Evolutionary conservation across 2,888 invertebrate genomes (phyloP).

Genomic region (Caenorhabditis parvicauda): DNA sequence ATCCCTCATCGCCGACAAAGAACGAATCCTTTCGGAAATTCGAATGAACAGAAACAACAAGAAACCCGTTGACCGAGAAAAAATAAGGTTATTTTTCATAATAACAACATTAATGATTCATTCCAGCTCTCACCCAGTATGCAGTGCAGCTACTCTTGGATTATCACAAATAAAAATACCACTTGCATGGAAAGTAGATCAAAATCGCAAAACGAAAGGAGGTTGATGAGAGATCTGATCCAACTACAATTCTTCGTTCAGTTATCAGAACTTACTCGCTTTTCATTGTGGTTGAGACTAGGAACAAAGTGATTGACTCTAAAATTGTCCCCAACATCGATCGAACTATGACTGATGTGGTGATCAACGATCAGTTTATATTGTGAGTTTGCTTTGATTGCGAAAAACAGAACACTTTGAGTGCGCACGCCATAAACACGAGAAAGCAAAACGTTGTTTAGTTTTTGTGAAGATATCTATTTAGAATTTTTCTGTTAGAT

Average conservation of each 20-base stretch:
- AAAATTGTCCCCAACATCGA: slow-evolving; percentile 39
- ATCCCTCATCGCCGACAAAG: too few relatives aligned
- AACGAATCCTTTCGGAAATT: too few relatives aligned
- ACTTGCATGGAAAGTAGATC: slow-evolving; percentile 38
- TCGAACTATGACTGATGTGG: slow-evolving; percentile 41
- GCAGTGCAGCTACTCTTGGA: slow-evolving; percentile 33
- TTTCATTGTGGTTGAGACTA: slow-evolving; percentile 41
- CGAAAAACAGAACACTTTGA: background rate
- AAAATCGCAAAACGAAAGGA: slow-evolving; percentile 9
- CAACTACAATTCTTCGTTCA: slow-evolving; percentile 9
- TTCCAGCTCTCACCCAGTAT: too few relatives aligned
- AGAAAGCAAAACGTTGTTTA: background rate
- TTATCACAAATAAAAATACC: slow-evolving; percentile 43
- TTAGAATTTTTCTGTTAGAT: too few relatives aligned
- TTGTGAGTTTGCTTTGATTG: slow-evolving; percentile 28
- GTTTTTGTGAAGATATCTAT: too few relatives aligned
- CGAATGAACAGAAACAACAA: too few relatives aligned
- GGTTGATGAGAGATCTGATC: background rate
- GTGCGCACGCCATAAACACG: background rate
- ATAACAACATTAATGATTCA: too few relatives aligned
- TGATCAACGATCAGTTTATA: slow-evolving; percentile 36
- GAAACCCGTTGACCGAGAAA: too few relatives aligned
- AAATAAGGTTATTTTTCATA: too few relatives aligned
- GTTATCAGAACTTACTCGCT: slow-evolving; percentile 42
- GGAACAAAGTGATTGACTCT: slow-evolving; percentile 38